Base-by-base conservation (phyloP, 2,797 vertebrate genomes). In the Myotis myotis region DNA sequence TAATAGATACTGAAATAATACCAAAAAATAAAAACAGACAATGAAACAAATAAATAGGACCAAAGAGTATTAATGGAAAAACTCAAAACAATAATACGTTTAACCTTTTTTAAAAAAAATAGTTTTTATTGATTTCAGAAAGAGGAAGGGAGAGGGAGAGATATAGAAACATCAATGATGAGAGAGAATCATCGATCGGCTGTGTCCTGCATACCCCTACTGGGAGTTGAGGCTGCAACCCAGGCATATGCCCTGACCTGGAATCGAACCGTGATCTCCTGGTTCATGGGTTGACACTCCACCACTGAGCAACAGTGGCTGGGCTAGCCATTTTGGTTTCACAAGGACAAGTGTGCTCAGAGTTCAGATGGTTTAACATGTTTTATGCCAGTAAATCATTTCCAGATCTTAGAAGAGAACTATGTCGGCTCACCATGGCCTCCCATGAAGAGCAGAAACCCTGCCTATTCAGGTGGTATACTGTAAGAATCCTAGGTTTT, bases 331-430 rank as follows among this genome's bases (percentile, higher is more conserved):
- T 28, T 62, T 62, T 30, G 25, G n/a, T 66, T 66, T 33, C 44
- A 49, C 16, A 68, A 92, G 41, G 25, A 89, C 41, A 80, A 74
- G 25, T n/a, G 16, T 89, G 72, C 38, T 93, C 90, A 38, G 74
- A 93, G 55, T 68, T 96, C 44, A 96, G 68, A 53, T 22, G n/a
- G 51, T 5, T 74, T 86, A 89, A 53, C n/a, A 16, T 23, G 47
- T 62, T 83, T 83, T 79, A 55, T 38, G 41, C 20, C 60, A 89
- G 16, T 47, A 70, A 75, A n/a, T 1, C 89, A 28, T 70, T 79
- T 53, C 91, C 47, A 47, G 53, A 33, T 53, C 6, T 15, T 47
- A 38, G 33, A 55, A 60, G 33, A 60, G 33, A 60, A 57, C 28
- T 23, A 36, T 3, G 55, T 23, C 47, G 49, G 15, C 17, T 53